Evolutionary conservation across 2,888 invertebrate genomes (phyloP).

Genomic region (Odontomyia ornata): DNA sequence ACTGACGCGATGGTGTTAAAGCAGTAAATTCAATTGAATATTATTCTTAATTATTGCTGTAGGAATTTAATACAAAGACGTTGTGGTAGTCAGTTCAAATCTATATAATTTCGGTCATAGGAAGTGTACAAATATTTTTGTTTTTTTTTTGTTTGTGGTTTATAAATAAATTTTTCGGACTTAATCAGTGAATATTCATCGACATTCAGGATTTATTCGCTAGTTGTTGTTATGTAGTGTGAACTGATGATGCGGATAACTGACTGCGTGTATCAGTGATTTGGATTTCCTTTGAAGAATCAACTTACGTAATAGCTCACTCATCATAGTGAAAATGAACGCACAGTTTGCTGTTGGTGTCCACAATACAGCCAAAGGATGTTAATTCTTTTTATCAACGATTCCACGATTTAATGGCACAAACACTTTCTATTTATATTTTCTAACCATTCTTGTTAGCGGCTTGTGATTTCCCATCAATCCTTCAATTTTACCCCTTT

Average conservation of each 20-base stretch:
- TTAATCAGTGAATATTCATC: too few species aligned
- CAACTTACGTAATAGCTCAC: neutral
- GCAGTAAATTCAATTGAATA: too few species aligned
- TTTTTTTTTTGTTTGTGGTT: too few species aligned
- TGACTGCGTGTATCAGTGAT: neutral
- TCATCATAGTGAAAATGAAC: neutral
- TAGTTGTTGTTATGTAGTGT: neutral
- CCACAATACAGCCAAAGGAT: too few species aligned
- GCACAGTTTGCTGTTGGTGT: neutral
- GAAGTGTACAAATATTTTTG: too few species aligned
- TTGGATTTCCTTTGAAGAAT: neutral
- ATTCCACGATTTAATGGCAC: neutral
- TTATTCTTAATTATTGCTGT: too few species aligned
- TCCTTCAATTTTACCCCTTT: neutral
- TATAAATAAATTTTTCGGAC: too few species aligned
- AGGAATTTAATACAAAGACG: too few species aligned
- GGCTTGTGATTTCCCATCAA: neutral
- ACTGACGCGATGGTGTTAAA: too few species aligned
- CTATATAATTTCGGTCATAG: too few species aligned
- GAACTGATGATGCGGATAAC: neutral
- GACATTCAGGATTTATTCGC: too few species aligned
- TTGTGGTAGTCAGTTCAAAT: too few species aligned
- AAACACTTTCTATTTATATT: constrained; percentile 13
- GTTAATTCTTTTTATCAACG: neutral
- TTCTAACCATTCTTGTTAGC: neutral